Evolutionary conservation across 2,888 invertebrate genomes (phyloP).

Genomic region (Hedychridium roseum): DNA sequence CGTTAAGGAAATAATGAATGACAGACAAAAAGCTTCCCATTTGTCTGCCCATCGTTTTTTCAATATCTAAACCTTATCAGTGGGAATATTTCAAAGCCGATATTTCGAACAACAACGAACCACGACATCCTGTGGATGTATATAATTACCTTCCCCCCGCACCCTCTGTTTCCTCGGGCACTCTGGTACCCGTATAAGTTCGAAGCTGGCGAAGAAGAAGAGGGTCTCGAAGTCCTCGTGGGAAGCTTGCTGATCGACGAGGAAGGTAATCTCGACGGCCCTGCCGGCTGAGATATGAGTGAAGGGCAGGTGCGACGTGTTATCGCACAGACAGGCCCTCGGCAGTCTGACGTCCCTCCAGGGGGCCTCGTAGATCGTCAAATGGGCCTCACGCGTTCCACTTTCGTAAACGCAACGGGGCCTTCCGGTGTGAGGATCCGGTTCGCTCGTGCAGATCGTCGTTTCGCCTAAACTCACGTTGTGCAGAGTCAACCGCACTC

Average conservation of each 20-base stretch:
- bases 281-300: slow-evolving; percentile 73
- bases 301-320: slow-evolving; percentile 71
- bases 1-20: too few relatives aligned
- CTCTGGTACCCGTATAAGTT: slow-evolving; percentile 71
- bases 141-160: slow-evolving; percentile 65
- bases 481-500: slow-evolving; percentile 73
- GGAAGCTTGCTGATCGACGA: slow-evolving; percentile 76
- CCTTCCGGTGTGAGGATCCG: slow-evolving; percentile 77
- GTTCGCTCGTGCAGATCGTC: slow-evolving; percentile 73
- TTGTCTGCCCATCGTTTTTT: too few relatives aligned
- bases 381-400: slow-evolving; percentile 58
- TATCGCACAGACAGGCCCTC: slow-evolving; percentile 83
- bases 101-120: too few relatives aligned
- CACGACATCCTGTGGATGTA: too few relatives aligned
- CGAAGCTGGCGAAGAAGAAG: slow-evolving; percentile 78
- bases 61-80: too few relatives aligned
- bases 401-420: slow-evolving; percentile 66
- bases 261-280: slow-evolving; percentile 79
- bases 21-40: too few relatives aligned
- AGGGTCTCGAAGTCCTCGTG: slow-evolving; percentile 84
- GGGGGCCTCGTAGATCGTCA: slow-evolving; percentile 74
- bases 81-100: too few relatives aligned
- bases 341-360: slow-evolving; percentile 77
- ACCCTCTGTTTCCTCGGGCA: slow-evolving; percentile 73
- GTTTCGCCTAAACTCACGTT: slow-evolving; percentile 78